Base-by-base conservation (phyloP, 1,140 invertebrate genomes). In the Heliconius himera region DNA sequence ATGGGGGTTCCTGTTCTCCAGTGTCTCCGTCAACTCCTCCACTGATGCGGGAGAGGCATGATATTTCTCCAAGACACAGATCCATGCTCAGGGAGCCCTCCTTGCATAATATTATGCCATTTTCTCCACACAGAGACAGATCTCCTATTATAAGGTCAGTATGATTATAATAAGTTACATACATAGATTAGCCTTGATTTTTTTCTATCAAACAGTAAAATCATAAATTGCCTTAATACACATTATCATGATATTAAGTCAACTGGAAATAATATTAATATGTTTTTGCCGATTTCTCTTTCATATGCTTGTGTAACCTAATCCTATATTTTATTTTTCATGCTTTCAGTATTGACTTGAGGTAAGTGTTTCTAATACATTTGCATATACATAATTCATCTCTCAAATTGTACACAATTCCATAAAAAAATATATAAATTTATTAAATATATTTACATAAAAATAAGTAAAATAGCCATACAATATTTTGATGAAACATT, bases 11-110 rank as follows among this genome's bases (percentile, higher is more conserved):
- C 0, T 94, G 93, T 49, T 96, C 95, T 54, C 96, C 95, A 4
- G 95, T 96, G 54, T 96, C 96, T 0, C 95, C 96, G 1, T 94
- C 95, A 0, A 96, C 96, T 0, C 95, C 95, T 18, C 95, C 95
- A 8, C 89, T 95, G 13, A 81, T 90, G 71, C 82, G 91, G 20
- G 83, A 82, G 76, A 86, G 77, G 78, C 91, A 78, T 80, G 91
- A 88, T 8, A 26, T 81, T 80, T 95, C 89, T 78, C 94, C 79
- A 83, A 94, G 82, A 51, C 89, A 90, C 33, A 86, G 90, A 8
- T 38, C 83, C 46, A 83, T 89, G 72, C 83, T 87, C 77, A 79
- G 88, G 70, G 88, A 92, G 75, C 85, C 90, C 51, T 81, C 89
- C 18, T 78, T 93, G 8, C 90, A 86, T 73, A 84, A 83, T 78